Percentiles rank a stretch among this genome's conserved stretches.
These are phyloP conservation scores for Clupea harengus DNA, from an alignment of 2,113 vertebrate genomes.

Conservation along the genomic window DNA sequence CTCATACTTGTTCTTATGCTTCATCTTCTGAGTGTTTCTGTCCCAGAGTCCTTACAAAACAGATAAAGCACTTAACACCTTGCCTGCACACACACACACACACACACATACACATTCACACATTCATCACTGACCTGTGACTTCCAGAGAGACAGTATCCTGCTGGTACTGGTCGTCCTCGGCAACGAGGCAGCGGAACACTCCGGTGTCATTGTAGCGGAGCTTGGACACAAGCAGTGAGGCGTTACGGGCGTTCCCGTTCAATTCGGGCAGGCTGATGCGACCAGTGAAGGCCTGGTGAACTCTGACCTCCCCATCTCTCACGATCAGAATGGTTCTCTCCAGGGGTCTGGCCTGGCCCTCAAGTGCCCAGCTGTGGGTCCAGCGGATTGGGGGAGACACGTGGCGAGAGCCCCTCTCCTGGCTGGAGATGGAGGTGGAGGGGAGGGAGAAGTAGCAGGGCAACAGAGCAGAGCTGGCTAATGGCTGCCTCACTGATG, in stretches of 20 bases:
- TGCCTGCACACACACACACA: not conserved
- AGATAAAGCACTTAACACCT: too few relatives aligned
- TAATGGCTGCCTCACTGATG: conserved; percentile 66
- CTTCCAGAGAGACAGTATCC: conserved; percentile 85
- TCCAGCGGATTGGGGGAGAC: conserved; percentile 84
- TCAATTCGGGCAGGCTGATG: conserved; percentile 77
- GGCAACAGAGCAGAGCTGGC: conserved; percentile 81
- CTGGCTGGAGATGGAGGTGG: not conserved
- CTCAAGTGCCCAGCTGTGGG: conserved; percentile 67
- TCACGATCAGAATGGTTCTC: conserved; percentile 79
- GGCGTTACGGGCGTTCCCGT: conserved; percentile 76
- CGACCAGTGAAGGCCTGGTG: conserved; percentile 83
- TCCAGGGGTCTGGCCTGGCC: conserved; percentile 66
- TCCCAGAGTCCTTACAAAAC: too few relatives aligned
- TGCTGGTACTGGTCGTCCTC: conserved; percentile 84
- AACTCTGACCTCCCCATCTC: conserved; percentile 84
- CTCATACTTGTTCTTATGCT: too few relatives aligned
- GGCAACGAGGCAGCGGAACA: conserved; percentile 88
- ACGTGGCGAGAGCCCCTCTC: conserved; percentile 41
- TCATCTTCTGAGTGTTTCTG: too few relatives aligned
- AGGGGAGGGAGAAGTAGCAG: conserved; percentile 78
- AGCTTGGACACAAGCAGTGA: conserved; percentile 78
- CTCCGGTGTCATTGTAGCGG: conserved; percentile 84
- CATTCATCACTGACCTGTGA: conserved; percentile 84
- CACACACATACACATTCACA: not conserved